Conservation (phyloP, 2,888 invertebrate genomes). For the Synergus gifuensis region DNA sequence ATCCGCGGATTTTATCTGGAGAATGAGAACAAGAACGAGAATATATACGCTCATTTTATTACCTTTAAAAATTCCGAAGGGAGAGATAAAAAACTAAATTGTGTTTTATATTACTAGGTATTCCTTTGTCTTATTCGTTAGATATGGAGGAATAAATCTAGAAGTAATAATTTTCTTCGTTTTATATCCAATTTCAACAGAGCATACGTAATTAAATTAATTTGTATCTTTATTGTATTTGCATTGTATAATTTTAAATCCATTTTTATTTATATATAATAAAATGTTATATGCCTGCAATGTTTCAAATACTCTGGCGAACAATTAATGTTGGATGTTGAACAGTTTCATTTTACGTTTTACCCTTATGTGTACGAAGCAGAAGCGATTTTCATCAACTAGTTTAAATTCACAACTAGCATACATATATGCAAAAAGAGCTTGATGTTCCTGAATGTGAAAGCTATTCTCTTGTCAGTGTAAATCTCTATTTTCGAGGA, state of each 20-base stretch:
- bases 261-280: no score
- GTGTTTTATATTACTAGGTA: not conserved
- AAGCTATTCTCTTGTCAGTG: slow-evolving; percentile 26
- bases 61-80: not conserved
- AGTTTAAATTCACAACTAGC: slow-evolving; percentile 29
- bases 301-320: no score
- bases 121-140: not conserved
- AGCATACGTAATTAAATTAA: not conserved
- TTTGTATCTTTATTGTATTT: not conserved
- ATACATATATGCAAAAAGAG: slow-evolving; percentile 1
- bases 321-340: not conserved
- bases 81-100: not conserved
- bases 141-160: not conserved
- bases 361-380: not conserved
- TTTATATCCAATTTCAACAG: not conserved
- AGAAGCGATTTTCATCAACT: slow-evolving; percentile 11
- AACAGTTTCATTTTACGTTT: not conserved
- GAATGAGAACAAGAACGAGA: not conserved
- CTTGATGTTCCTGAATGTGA: slow-evolving; percentile 18
- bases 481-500: not conserved
- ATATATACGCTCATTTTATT: not conserved
- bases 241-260: no score
- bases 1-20: not conserved
- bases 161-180: not conserved
- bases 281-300: no score